Evolutionary conservation across 2,113 vertebrate species (phyloP).

Genomic region (Carassius auratus): DNA sequence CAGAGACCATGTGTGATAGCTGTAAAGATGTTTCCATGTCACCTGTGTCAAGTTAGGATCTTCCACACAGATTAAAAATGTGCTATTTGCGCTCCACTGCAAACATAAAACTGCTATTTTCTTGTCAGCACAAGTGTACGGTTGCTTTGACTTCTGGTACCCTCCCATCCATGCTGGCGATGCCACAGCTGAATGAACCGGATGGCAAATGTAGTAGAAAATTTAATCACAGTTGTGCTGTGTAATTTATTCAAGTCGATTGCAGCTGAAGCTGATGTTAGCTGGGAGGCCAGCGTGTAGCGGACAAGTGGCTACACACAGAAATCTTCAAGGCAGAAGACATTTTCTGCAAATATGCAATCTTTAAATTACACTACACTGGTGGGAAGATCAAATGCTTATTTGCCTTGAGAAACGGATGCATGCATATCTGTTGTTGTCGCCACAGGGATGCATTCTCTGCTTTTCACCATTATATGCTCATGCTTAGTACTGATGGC

Average conservation of each 20-base stretch:
- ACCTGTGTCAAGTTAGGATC: background rate
- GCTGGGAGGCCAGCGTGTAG: slow-evolving; percentile 24
- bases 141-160: slow-evolving; percentile 34
- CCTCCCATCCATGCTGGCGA: slow-evolving; percentile 14
- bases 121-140: slow-evolving; percentile 51
- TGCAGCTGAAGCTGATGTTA: slow-evolving; percentile 37
- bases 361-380: slow-evolving; percentile 31
- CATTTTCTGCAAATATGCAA: slow-evolving; percentile 27
- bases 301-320: slow-evolving; percentile 22
- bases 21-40: slow-evolving; percentile 13
- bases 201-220: slow-evolving; percentile 51
- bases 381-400: slow-evolving; percentile 9
- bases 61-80: slow-evolving; percentile 34
- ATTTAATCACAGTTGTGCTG: slow-evolving; percentile 51
- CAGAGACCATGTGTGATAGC: background rate
- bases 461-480: slow-evolving; percentile 11
- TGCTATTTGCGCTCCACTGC: slow-evolving; percentile 41
- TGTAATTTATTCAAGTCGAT: slow-evolving; percentile 54
- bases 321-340: slow-evolving; percentile 24
- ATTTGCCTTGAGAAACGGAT: background rate
- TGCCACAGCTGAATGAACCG: slow-evolving; percentile 37
- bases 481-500: slow-evolving; percentile 4
- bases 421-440: slow-evolving; percentile 13
- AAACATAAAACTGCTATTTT: slow-evolving; percentile 53
- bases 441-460: slow-evolving; percentile 20